Evolutionary conservation across 2,888 invertebrate species (phyloP).

Genomic region (Neoscelio sp.): DNA sequence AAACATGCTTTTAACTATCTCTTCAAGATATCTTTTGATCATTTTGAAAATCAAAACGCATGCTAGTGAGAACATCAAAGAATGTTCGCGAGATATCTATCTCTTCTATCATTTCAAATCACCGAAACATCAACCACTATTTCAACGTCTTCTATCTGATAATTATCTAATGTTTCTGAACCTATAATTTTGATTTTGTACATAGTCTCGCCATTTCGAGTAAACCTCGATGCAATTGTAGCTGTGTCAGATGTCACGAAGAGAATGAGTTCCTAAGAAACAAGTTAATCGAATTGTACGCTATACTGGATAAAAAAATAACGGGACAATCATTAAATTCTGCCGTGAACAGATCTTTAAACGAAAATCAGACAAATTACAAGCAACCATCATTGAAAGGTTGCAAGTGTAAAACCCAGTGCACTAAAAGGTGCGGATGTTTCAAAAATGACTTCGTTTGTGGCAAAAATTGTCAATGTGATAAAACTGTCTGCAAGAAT

Average conservation of each 20-base stretch:
- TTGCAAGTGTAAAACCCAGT: constrained; percentile 48
- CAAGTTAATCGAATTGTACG: constrained; percentile 28
- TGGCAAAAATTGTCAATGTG: constrained; percentile 43
- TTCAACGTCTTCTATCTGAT: too few relatives aligned
- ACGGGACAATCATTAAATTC: constrained; percentile 36
- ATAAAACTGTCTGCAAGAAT: constrained; percentile 27
- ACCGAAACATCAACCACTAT: too few relatives aligned
- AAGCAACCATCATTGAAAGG: constrained; percentile 24
- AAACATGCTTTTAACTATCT: too few relatives aligned
- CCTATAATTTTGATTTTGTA: not conserved
- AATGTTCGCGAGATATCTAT: too few relatives aligned
- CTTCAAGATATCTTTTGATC: too few relatives aligned
- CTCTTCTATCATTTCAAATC: too few relatives aligned
- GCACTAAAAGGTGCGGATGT: constrained; percentile 42
- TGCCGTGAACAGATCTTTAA: not conserved
- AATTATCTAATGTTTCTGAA: not conserved
- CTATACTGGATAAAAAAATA: constrained; percentile 23
- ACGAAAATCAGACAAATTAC: not conserved
- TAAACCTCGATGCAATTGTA: constrained; percentile 22
- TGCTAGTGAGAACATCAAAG: too few relatives aligned
- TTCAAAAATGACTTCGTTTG: constrained; percentile 39
- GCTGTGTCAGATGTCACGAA: constrained; percentile 25
- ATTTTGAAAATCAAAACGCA: too few relatives aligned
- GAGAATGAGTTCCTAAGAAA: constrained; percentile 19
- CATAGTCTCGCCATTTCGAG: constrained; percentile 17